Base-by-base conservation (phyloP, 2,888 invertebrate species). In the Diabrotica balteata region DNA sequence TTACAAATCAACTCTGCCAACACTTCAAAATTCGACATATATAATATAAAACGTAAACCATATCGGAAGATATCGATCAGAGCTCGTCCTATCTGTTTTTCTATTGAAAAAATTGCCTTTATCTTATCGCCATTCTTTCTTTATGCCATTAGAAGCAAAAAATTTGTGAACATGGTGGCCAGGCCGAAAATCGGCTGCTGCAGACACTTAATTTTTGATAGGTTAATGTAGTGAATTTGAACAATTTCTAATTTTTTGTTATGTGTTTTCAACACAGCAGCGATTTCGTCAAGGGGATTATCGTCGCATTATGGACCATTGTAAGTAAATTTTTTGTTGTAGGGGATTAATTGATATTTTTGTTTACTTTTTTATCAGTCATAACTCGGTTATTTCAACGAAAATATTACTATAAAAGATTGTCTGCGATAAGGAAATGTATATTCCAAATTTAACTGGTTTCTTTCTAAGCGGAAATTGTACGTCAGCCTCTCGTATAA, bases 271-370 rank as follows among this genome's bases (percentile, higher is more conserved):
- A 49, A 17, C 8, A 9, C 11, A 49, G 42, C 8, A 53, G 59
- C 53, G 17, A 49, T 52, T 52, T 59, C 44, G 47, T 49, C 7
- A 73, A 62, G 50, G 69, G 73, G 10, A 55, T 75, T 63, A 50
- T 70, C 17, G 72, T 76, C 54, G 64, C 72, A 54, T 11, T 73
- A 67, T 80, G 78, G 78, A 79, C 80, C n/a, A 74, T 80, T 58
- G 81, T 81, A 75, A 81, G 80, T 70, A 32, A 32, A 32, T 32
- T 2, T 32, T 32, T 32, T 32, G 32, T 32, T 32, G 32, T 32
- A 1, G 4, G 32, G 4, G 32, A 32, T 32, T 32, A 5, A 32
- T 32, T 32, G 32, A 32, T 32, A 32, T 32, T 4, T 32, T 32
- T 32, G 32, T 32, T 32, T 32, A 32, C 32, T 32, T 32, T 32